A percentile compares a stretch with the other conserved stretches of the same genome.
phyloP scores from a whole-genome alignment of 1,140 invertebrate genomes.

The Drosophila littoralis region DNA sequence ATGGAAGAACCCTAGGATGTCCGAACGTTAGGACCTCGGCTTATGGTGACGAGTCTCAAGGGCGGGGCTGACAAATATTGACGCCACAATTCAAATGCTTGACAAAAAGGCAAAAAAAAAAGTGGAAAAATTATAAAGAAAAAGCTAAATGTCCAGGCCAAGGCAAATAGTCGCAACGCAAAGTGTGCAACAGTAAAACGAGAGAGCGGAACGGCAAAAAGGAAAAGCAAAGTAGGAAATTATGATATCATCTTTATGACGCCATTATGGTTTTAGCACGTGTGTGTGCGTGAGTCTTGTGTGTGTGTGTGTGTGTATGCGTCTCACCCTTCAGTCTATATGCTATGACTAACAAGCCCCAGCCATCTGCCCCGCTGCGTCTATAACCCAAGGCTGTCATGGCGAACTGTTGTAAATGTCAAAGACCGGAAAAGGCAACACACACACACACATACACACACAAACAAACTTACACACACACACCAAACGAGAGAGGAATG shows the following conservation, averaged over 20 bases:
- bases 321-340: conserved; percentile 48
- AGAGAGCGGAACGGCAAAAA: conserved; percentile 34
- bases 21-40: not conserved
- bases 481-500: conserved; percentile 47
- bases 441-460: conserved; percentile 27
- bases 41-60: conserved; percentile 31
- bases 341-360: conserved; percentile 65
- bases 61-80: conserved; percentile 66
- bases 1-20: not conserved
- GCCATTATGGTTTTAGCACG: conserved; percentile 67
- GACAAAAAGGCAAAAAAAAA: conserved; percentile 32
- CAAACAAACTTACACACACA: conserved; percentile 5
- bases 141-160: conserved; percentile 26
- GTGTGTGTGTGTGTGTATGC: conserved; percentile 12
- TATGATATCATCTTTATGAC: conserved; percentile 82
- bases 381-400: conserved; percentile 30
- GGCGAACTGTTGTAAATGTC: conserved; percentile 76
- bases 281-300: conserved; percentile 19
- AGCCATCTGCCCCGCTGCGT: conserved; percentile 12
- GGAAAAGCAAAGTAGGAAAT: conserved; percentile 76
- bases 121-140: conserved; percentile 6
- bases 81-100: conserved; percentile 62
- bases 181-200: conserved; percentile 39
- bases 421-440: conserved; percentile 71
- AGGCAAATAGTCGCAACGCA: conserved; percentile 44